Evolutionary conservation across 2,888 invertebrate genomes (phyloP), one percentile per base, ranked within the genome.

Genomic region (Phoronis australis): DNA sequence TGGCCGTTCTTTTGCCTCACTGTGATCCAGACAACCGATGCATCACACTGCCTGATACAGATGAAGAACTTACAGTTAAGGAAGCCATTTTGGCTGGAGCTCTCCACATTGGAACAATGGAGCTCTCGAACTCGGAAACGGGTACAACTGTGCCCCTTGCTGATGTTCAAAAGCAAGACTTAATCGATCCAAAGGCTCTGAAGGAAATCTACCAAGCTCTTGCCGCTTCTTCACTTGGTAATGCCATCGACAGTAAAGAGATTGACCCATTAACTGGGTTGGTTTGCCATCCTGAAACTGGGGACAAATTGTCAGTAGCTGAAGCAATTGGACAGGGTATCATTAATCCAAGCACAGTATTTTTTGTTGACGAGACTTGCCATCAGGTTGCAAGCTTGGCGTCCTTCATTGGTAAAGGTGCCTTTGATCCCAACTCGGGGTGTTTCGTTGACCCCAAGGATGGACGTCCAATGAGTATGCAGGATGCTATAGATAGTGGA

Each of bases 401-500:
- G 2, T 55, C 64, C 3, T 49, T 68, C 21, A 66, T 68, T 25
- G 63, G 63, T 25, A 53, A 64, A 20, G 72, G 69, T n/a, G 69
- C 71, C 23, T 83, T 91, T 61, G 88, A 91, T 78, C 65, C 73
- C 2, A 60, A 64, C 31, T 66, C 71, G 22, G 78, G 78, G n/a
- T 79, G 84, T n/a, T 85, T 84, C 51, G 60, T 65, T 61, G 85
- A 86, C 69, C 81, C 83, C 24, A 82, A 81, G 61, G 81, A 84
- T 3, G 87, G 87, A 15, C 82, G 78, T 49, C 76, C 77, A 40
- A 73, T 85, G 27, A 81, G 80, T 55, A 78, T 87, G 48, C 82
- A 68, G 57, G 79, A 90, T 65, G 93, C 92, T 15, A 86, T 90
- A 1, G 89, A 90, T 69, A 81, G 88, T 72, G 93, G 93, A 1